Conservation (phyloP, 2,113 vertebrate species). For the Poecile atricapillus region DNA sequence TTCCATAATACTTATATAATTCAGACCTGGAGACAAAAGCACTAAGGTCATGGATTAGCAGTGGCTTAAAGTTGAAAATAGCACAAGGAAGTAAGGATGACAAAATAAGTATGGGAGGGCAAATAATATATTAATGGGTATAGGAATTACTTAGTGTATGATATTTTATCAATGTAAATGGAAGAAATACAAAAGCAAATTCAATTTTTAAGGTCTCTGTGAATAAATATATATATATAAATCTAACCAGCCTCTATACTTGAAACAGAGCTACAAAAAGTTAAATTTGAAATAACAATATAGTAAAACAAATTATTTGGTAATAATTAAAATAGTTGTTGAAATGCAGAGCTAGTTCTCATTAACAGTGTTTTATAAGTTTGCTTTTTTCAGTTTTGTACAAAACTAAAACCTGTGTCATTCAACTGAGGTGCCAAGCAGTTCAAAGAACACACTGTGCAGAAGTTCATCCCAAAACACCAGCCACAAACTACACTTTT, state of each 20-base stretch:
- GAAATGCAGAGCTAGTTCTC: not conserved
- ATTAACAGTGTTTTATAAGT: not conserved
- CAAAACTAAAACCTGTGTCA: not conserved
- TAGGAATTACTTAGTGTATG: conserved; percentile 53
- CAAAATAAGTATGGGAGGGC: conserved; percentile 63
- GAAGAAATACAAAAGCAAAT: conserved; percentile 37
- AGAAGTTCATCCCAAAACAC: not conserved
- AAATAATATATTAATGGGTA: conserved; percentile 61
- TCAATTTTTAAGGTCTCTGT: not conserved
- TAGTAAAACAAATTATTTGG: conserved; percentile 30
- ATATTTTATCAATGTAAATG: conserved; percentile 60
- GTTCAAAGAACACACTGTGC: not conserved
- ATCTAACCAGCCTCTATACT: not conserved
- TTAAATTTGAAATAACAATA: not conserved
- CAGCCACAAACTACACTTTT: not conserved
- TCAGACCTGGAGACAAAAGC: conserved; percentile 41
- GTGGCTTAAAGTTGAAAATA: conserved; percentile 73
- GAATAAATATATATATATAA: not conserved
- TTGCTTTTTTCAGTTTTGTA: not conserved
- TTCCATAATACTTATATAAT: conserved; percentile 44
- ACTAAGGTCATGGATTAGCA: conserved; percentile 66
- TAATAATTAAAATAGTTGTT: not conserved
- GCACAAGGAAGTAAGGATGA: conserved; percentile 70
- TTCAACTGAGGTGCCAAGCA: not conserved
- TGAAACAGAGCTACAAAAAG: not conserved